Base-by-base conservation (phyloP, 1,140 invertebrate species). In the Sweltsa coloradensis region DNA sequence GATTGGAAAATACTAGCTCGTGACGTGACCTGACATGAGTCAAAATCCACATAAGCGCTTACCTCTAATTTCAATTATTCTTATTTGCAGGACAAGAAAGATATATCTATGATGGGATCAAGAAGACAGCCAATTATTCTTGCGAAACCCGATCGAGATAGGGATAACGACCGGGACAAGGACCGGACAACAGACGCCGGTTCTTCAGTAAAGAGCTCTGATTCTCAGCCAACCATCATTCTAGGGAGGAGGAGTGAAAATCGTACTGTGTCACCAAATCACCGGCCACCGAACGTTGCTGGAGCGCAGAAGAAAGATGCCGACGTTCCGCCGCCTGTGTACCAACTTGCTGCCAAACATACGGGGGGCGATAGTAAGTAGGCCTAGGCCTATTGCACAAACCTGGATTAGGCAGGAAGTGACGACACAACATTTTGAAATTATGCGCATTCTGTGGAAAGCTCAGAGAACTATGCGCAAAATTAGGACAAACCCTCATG, bases 161-260 rank as follows among this genome's bases (percentile, higher is more conserved):
- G 26, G 29, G 41, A 44, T 19, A 37, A 26, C 19, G 47, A 49
- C 13, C 24, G 47, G 21, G 36, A 49, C 14, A 49, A 31, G 22
- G 51, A 45, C 9, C 29, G 37, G 18, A 22, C 19, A 16, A 27
- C 6, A 25, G 40, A 43, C 14, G 21, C 19, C 13, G n/a, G 18
- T 19, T 24, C 23, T 18, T 29, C 7, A 13, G 26, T 14, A 24
- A 44, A 34, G 34, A 45, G 34, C 25, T 42, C 34, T 2, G 21
- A 25, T 9, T 27, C 47, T 21, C 62, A 70, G 25, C 70, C 70
- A 36, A 73, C 71, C 3, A 69, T 73, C 49, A 69, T 73, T 55
- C 56, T 73, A 16, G 69, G 70, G 60, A 58, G 70, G 52, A 70
- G 72, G 58, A 62, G 62, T 11, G 71, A 73, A 54, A 71, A 59